A percentile compares a stretch with the other conserved stretches of the same genome.
Evolutionary conservation across 2,888 invertebrate species (phyloP).

Genomic region (Protodeltote pygarga): DNA sequence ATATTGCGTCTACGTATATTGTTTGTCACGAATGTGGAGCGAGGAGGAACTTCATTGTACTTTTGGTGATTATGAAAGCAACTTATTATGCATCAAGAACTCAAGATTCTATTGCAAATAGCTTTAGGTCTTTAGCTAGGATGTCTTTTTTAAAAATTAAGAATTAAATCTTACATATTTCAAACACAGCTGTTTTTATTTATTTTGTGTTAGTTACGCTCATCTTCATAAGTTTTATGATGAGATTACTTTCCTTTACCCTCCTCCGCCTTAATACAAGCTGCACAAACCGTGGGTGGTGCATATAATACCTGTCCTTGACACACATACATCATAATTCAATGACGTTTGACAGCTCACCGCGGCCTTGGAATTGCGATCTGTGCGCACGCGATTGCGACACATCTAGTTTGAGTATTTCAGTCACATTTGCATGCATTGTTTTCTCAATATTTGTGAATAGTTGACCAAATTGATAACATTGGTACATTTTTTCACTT

Average conservation of each 20-base stretch:
- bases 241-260: slow-evolving; percentile 8
- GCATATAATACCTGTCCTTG: slow-evolving; percentile 41
- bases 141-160: too few species aligned
- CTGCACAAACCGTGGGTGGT: slow-evolving; percentile 24
- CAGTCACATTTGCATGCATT: slow-evolving; percentile 31
- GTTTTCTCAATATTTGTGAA: background rate
- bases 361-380: slow-evolving; percentile 47
- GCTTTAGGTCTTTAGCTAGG: too few species aligned
- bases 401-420: slow-evolving; percentile 31
- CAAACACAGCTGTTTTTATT: too few species aligned
- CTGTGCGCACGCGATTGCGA: slow-evolving; percentile 46
- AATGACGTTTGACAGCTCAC: slow-evolving; percentile 56
- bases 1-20: slow-evolving; percentile 35
- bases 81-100: background rate
- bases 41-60: slow-evolving; percentile 18
- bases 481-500: background rate
- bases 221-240: too few species aligned
- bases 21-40: slow-evolving; percentile 34
- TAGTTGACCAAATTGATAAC: background rate
- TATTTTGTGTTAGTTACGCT: too few species aligned
- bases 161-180: too few species aligned
- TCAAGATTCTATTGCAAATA: too few species aligned
- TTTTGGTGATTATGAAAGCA: slow-evolving; percentile 20
- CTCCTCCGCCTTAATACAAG: background rate
- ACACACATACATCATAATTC: slow-evolving; percentile 51